Conservation (phyloP, 2,797 vertebrate genomes). For the Anableps anableps region DNA sequence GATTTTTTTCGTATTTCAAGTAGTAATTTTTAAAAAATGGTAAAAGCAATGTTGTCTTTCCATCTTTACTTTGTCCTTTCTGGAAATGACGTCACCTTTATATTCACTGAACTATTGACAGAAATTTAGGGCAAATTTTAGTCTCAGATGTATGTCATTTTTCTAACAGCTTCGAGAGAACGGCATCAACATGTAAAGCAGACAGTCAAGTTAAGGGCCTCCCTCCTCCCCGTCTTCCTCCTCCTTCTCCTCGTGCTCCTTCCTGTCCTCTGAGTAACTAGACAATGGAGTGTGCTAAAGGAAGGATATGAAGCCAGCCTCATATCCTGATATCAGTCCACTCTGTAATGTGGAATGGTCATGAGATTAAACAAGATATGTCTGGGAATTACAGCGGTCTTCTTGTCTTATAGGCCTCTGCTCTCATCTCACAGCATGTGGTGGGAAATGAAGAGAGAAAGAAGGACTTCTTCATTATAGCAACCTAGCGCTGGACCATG, state of each 20-base stretch:
- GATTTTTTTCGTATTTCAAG: neutral
- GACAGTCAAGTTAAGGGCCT: slow-evolving; percentile 48
- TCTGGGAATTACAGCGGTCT: slow-evolving; percentile 62
- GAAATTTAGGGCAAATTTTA: neutral
- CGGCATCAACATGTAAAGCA: slow-evolving; percentile 61
- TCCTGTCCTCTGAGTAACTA: slow-evolving; percentile 66
- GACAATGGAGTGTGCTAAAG: slow-evolving; percentile 77
- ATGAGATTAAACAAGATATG: slow-evolving; percentile 71
- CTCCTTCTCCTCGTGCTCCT: slow-evolving; percentile 26
- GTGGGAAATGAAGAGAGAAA: slow-evolving; percentile 31
- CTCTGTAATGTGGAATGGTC: slow-evolving; percentile 64
- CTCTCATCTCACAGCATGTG: slow-evolving; percentile 42
- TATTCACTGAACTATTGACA: neutral
- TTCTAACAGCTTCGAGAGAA: slow-evolving; percentile 67
- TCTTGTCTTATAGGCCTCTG: slow-evolving; percentile 49
- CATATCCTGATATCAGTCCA: slow-evolving; percentile 76
- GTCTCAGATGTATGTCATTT: slow-evolving; percentile 40
- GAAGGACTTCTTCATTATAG: slow-evolving; percentile 26
- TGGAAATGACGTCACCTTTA: neutral
- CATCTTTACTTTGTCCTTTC: neutral
- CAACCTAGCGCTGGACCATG: slow-evolving; percentile 38
- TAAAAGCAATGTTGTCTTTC: neutral
- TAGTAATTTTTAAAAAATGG: neutral
- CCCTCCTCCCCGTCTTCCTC: slow-evolving; percentile 50
- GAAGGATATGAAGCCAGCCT: slow-evolving; percentile 74